A percentile compares a stretch with the other conserved stretches of the same genome.
Evolutionary conservation across 1,140 invertebrate genomes (phyloP).

Genomic region (Manduca sexta): DNA sequence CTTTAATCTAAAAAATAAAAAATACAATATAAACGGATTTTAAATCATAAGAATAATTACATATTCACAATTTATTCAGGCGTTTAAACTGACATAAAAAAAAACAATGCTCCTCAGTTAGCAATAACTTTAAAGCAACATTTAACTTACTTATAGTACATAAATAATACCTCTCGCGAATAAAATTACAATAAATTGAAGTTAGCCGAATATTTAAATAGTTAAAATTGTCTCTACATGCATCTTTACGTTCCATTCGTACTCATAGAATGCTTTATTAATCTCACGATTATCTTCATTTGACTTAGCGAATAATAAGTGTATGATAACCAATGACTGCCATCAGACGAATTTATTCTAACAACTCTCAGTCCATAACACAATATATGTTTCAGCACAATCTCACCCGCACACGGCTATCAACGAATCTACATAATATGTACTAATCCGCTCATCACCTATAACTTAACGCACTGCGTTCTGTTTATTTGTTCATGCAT

Average conservation of each 20-base stretch:
- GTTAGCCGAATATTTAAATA: slow-evolving; percentile 66
- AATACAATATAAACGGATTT: slow-evolving; percentile 72
- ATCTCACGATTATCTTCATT: slow-evolving; percentile 25
- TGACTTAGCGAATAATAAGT: slow-evolving; percentile 44
- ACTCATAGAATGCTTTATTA: slow-evolving; percentile 25
- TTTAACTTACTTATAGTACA: slow-evolving; percentile 71
- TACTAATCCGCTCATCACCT: background rate
- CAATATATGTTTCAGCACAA: slow-evolving; percentile 27
- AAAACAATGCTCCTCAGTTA: slow-evolving; percentile 62
- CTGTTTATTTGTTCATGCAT: background rate
- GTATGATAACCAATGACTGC: slow-evolving; percentile 7
- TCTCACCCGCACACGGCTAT: slow-evolving; percentile 19
- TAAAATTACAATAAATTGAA: slow-evolving; percentile 69
- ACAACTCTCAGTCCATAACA: slow-evolving; percentile 46
- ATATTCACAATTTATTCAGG: slow-evolving; percentile 69
- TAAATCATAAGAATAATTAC: slow-evolving; percentile 71
- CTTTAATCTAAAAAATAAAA: slow-evolving; percentile 73
- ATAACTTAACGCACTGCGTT: background rate
- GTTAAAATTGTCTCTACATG: slow-evolving; percentile 59
- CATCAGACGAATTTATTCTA: slow-evolving; percentile 11
- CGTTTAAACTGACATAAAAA: slow-evolving; percentile 49
- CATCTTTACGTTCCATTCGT: slow-evolving; percentile 37
- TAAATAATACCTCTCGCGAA: slow-evolving; percentile 72
- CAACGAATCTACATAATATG: slow-evolving; percentile 4
- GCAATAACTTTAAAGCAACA: slow-evolving; percentile 69